These are phyloP conservation scores for Artibeus lituratus DNA, from an alignment of 2,797 vertebrate genomes.

Conservation along the genomic window DNA sequence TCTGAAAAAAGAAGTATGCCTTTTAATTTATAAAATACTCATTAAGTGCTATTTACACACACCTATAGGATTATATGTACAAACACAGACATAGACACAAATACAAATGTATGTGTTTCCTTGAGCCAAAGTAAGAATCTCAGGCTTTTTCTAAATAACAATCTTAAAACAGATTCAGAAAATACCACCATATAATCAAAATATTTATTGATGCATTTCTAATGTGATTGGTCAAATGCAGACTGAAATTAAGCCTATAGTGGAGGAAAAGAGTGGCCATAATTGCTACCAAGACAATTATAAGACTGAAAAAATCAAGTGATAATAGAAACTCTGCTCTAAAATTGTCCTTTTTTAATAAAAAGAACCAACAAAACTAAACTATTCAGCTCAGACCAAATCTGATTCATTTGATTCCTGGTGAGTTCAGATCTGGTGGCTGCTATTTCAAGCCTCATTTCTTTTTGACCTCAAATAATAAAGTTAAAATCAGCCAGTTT, in stretches of 20 bases:
- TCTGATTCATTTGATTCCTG: constrained; percentile 47
- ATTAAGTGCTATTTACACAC: neutral
- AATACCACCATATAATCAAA: neutral
- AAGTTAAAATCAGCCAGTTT: constrained; percentile 56
- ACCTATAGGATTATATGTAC: neutral
- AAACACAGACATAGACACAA: neutral
- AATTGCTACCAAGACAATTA: constrained; percentile 46
- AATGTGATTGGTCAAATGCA: constrained; percentile 10
- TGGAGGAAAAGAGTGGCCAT: neutral
- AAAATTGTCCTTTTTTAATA: neutral
- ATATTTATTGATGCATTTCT: constrained; percentile 31
- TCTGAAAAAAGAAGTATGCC: neutral
- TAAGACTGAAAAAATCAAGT: neutral
- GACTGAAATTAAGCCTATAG: constrained; percentile 21
- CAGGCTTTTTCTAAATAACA: neutral
- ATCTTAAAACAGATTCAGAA: neutral
- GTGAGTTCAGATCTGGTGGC: constrained; percentile 33
- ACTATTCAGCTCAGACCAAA: constrained; percentile 22
- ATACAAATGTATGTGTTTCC: neutral
- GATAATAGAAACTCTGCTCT: constrained; percentile 30
- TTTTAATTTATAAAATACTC: neutral
- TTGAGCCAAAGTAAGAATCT: neutral
- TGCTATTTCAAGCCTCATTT: constrained; percentile 69
- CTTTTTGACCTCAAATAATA: constrained; percentile 62
- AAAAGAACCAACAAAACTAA: constrained; percentile 42